Base-by-base conservation (phyloP, 35 echinoderm and acorn worm genomes). In the Stichopus chloronotus region DNA sequence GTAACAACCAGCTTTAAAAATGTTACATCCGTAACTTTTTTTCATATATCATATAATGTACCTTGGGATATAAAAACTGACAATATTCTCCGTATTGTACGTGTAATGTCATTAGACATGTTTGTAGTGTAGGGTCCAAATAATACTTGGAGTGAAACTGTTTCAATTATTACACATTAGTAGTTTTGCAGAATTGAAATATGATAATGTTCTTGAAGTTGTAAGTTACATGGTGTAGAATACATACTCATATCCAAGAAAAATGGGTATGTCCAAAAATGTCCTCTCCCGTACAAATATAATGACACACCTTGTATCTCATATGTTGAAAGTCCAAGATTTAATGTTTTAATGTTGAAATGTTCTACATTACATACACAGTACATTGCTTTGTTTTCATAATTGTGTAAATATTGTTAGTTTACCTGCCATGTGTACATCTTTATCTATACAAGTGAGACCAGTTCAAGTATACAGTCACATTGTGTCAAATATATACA, bases 1-100 rank as follows among this genome's bases (percentile, higher is more conserved):
- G 72, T 76, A 76, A 76, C 72, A 76, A 23, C 4, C 71, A 76
- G 71, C 71, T 12, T 76, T 76, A 76, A 76, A 76, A 76, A 76
- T 76, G 24, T 76, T 76, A 5, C 4, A 76, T 76, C 71, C 71
- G 24, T 76, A 76, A 76, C 71, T n/a, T 76, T 76, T 76, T 24
- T 11, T 76, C n/a, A n/a, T n/a, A n/a, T n/a, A n/a, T 17, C 19
- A 76, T 76, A 8, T 11, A 11, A 76, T 76, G 14, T 76, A 76
- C 14, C 19, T 12, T 76, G 72, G 72, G 72, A 76, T 76, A 17
- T 8, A 76, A 76, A 76, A 17, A 76, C 72, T 76, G 72, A 76
- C 72, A 17, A 76, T 80, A 80, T 80, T 25, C 78, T 4, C 12
- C 12, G 23, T 80, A 43, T 43, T 80, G 11, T 80, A 80, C 21